Base-by-base conservation (phyloP, 2,888 invertebrate genomes). In the Actias luna region DNA sequence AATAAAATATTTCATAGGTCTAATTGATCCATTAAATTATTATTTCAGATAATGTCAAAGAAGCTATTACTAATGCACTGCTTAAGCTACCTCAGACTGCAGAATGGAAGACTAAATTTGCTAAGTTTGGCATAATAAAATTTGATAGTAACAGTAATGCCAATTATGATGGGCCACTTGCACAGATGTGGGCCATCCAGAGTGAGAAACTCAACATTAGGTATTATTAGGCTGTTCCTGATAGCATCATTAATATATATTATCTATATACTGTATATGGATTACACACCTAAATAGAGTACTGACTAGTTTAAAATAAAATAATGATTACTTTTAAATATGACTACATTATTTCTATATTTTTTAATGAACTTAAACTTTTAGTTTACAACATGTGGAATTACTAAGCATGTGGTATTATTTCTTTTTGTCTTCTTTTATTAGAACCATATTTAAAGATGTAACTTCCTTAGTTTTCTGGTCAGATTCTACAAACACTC, bases 211-310 rank as follows among this genome's bases (percentile, higher is more conserved):
- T 93, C 87, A 92, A 89, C 78, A 75, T 93, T 83, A 83, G 91
- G 77, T 93, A 93, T 91, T 93, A 93, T 89, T 93, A 92, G 93
- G 74, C 66, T 87, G 60, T 70, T 83, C 35, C 78, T 93, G 22
- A 69, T 87, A 42, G 71, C 86, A 61, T 85, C 89, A 63, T 76
- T 93, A 64, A 31, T 89, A 33, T 93, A 93, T 73, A 84, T 91
- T 50, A 71, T 93, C 64, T 93, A 93, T 74, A 88, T 92, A 78
- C 82, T 92, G 63, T 92, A 89, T 72, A 77, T 81, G 61, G 90
- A 92, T 75, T 89, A 85, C 70, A 85, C 80, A 65, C 87, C 88
- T 67, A 88, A 87, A 74, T 78, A 82, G 72, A 69, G 71, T 50
- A 68, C 66, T 66, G 66, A 65, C 69, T 70, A 66, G 55, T 59